phyloP scores from a whole-genome alignment of 2,888 invertebrate genomes.

The Rapana venosa region DNA sequence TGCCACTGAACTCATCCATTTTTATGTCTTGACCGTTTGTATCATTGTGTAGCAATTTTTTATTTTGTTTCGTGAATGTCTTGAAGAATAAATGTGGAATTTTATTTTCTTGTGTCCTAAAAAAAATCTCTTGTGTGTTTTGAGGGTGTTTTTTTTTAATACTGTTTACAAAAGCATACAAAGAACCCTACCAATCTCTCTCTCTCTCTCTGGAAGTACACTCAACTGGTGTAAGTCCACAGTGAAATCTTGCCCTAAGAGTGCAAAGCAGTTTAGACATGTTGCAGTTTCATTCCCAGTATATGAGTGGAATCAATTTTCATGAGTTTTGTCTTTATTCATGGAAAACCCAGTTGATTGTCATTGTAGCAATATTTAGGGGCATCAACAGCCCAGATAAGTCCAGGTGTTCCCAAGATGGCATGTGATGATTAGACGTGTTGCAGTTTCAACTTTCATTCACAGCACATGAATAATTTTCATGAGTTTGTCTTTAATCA shows the following conservation, averaged over 20 bases:
- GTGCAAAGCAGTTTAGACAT: no score
- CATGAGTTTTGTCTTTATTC: neutral
- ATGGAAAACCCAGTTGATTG: conserved; percentile 30
- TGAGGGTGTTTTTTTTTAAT: neutral
- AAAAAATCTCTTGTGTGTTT: neutral
- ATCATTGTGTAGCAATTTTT: conserved; percentile 8
- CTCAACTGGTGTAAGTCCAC: neutral
- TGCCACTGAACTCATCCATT: conserved; percentile 7
- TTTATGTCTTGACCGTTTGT: neutral
- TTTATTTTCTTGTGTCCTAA: neutral
- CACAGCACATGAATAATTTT: no score
- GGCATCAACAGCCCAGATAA: conserved; percentile 79
- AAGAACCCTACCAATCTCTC: no score
- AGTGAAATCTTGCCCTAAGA: neutral
- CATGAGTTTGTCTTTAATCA: neutral
- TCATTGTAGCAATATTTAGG: conserved; percentile 72
- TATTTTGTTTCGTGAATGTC: conserved; percentile 14
- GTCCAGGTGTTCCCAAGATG: conserved; percentile 78
- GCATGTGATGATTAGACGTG: conserved; percentile 54
- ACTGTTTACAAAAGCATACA: no score
- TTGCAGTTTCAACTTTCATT: no score
- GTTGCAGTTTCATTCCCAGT: no score
- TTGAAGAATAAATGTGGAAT: conserved; percentile 21
- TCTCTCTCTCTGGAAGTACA: neutral
- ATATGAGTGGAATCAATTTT: no score